Evolutionary conservation across 2,888 invertebrate genomes (phyloP), one percentile per base, ranked within the genome.

Genomic region (Steinernema hermaphroditum): DNA sequence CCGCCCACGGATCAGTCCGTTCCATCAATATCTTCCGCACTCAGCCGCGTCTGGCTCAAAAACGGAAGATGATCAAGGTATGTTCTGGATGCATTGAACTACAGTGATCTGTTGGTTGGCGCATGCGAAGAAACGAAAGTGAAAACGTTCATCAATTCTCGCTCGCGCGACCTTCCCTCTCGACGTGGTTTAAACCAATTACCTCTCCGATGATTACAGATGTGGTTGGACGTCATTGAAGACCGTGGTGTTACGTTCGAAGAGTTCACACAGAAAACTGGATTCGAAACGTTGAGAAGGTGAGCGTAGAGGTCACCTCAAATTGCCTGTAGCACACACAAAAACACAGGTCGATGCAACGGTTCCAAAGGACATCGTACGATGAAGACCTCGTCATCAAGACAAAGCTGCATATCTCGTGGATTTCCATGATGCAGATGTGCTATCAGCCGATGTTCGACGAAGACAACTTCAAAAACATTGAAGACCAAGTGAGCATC

Each of bases 381-480:
- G 73, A 76, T 68, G 77, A 77, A 32, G 76, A 74, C 12, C 62
- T 74, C 43, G 77, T 72, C 19, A 68, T 77, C 70, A 72, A 69
- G 19, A 75, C 74, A 14, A 34, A 46, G 22, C 32, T 75, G 6
- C 57, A 78, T 19, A 80, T 80, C 27, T 80, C 81, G 0, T 85
- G 84, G 84, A 80, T 85, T 54, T 85, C 84, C 0, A 76, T 78
- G 57, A 79, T 80, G 80, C 80, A 83, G 57, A 76, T 85, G 29
- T 85, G 84, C 74, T 85, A 78, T 70, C 83, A 83, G 62, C 84
- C 84, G 2, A 74, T 74, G 68, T 83, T 82, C 74, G 80, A 79
- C 46, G 41, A 73, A 34, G 81, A 81, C 27, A 83, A 81, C 68
- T 82, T 79, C 74, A 73, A 75, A 32, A 62, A 62, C 9, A 84